These are phyloP conservation scores for Muntiacus reevesi DNA, from an alignment of 2,113 vertebrate genomes.

Conservation along the genomic window DNA sequence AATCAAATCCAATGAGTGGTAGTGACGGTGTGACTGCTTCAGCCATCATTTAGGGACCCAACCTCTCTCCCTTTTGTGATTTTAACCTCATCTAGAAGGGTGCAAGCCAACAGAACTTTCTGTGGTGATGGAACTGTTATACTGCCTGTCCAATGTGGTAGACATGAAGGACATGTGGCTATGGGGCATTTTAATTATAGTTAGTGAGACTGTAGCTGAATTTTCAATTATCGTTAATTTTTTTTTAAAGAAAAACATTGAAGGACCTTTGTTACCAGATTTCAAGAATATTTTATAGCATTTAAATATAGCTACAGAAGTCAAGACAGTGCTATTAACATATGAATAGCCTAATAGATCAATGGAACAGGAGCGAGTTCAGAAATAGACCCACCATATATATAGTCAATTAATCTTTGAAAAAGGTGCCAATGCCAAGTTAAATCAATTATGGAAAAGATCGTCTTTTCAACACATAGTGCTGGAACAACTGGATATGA, in stretches of 20 bases:
- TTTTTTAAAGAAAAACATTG: neutral
- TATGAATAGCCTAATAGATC: neutral
- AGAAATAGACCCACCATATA: neutral
- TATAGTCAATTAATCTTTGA: neutral
- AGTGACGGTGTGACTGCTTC: neutral
- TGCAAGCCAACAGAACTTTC: neutral
- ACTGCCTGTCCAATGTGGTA: neutral
- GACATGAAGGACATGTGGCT: neutral
- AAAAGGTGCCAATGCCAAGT: neutral
- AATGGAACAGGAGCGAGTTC: neutral
- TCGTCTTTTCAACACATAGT: neutral
- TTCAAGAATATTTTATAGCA: slow-evolving; percentile 1
- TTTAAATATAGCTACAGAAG: slow-evolving; percentile 3
- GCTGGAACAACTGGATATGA: neutral
- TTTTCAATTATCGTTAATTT: neutral
- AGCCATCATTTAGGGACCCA: neutral
- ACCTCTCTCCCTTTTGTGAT: neutral
- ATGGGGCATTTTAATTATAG: neutral
- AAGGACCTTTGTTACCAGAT: neutral
- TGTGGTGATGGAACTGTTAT: neutral
- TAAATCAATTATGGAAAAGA: neutral
- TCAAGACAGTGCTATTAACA: neutral
- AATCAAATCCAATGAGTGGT: neutral
- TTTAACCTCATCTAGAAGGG: neutral
- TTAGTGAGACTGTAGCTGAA: neutral